Conservation (phyloP, 1,140 invertebrate genomes). For the Drosophila sp. region DNA sequence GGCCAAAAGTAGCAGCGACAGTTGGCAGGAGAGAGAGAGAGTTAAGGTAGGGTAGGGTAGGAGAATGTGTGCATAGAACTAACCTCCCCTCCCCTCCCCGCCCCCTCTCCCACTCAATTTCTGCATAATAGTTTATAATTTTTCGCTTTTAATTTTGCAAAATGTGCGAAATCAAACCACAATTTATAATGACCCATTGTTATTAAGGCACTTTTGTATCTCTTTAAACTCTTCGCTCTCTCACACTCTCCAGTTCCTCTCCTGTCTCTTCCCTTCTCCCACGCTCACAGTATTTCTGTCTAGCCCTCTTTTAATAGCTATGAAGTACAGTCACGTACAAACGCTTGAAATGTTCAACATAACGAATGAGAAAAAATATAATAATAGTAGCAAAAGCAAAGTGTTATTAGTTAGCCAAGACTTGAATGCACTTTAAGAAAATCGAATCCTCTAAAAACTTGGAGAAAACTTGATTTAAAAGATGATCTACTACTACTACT, state of each 20-base stretch:
- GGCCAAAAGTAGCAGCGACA: slow-evolving; percentile 5
- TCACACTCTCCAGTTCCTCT: neutral
- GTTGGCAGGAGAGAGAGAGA: no score
- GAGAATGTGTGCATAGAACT: slow-evolving; percentile 19
- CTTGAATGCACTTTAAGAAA: slow-evolving; percentile 31
- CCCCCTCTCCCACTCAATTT: neutral
- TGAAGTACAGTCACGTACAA: slow-evolving; percentile 69
- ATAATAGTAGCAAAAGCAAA: slow-evolving; percentile 28
- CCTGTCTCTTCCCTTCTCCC: no score
- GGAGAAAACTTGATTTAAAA: neutral
- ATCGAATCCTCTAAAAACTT: neutral
- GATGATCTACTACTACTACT: no score
- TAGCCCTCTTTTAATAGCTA: slow-evolving; percentile 36
- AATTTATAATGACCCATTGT: slow-evolving; percentile 79
- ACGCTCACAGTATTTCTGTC: neutral
- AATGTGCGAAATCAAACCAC: slow-evolving; percentile 63
- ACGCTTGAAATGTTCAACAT: slow-evolving; percentile 53
- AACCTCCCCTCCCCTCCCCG: neutral
- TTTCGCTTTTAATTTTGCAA: slow-evolving; percentile 73
- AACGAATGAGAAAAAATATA: slow-evolving; percentile 52
- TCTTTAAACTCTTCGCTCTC: slow-evolving; percentile 5
- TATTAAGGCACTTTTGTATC: slow-evolving; percentile 40
- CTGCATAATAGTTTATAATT: slow-evolving; percentile 72
- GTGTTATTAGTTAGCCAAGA: slow-evolving; percentile 20
- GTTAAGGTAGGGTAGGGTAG: neutral